Conservation (phyloP, 2,113 vertebrate species). For the Scartelaos histophorus region DNA sequence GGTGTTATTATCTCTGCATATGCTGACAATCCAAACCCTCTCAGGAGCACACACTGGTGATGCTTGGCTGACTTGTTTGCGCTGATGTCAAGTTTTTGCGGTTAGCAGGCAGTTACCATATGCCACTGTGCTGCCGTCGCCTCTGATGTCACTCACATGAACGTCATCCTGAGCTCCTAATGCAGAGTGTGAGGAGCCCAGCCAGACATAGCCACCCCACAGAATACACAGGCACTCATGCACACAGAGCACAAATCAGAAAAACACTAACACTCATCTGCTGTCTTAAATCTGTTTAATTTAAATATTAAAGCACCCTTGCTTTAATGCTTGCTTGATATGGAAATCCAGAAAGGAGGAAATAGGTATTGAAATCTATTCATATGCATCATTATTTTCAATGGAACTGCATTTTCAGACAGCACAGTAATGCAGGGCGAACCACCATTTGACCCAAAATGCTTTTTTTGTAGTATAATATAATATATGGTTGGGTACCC, state of each 20-base stretch:
- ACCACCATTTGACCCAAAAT: neutral
- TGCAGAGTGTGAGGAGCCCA: slow-evolving; percentile 29
- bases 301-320: neutral
- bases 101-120: slow-evolving; percentile 76
- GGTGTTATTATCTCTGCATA: slow-evolving; percentile 69
- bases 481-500: neutral
- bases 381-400: neutral
- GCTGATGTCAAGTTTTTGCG: slow-evolving; percentile 78
- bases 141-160: slow-evolving; percentile 74
- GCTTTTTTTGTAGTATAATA: neutral
- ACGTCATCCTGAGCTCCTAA: slow-evolving; percentile 66
- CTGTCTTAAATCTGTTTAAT: neutral
- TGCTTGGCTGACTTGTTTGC: slow-evolving; percentile 79
- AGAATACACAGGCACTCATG: slow-evolving; percentile 28
- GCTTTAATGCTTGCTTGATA: too few species aligned
- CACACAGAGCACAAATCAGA: slow-evolving; percentile 7
- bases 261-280: slow-evolving; percentile 25
- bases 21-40: slow-evolving; percentile 76
- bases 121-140: slow-evolving; percentile 77
- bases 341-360: neutral
- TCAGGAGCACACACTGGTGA: slow-evolving; percentile 64
- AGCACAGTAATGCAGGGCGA: neutral
- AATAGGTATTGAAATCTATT: too few species aligned
- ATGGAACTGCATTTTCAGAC: neutral
- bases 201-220: slow-evolving; percentile 31